Base-by-base conservation (phyloP, 2,113 vertebrate genomes). In the Channa maculata region DNA sequence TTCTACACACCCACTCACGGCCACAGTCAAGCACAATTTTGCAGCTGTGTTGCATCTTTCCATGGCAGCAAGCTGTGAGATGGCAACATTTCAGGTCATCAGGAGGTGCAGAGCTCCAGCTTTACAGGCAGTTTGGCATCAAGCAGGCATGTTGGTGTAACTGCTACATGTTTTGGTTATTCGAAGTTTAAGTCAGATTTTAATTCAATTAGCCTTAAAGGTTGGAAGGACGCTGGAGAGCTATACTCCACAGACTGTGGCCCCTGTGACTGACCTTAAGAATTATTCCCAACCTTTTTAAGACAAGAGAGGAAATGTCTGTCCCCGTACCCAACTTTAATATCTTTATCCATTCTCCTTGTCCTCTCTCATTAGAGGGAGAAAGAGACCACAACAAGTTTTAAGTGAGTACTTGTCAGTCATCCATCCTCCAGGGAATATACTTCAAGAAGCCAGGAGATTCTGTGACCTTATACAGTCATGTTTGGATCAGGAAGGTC, bases 151-250 rank as follows among this genome's bases (percentile, higher is more conserved):
- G 36, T 24, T 24, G 24, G 24, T 24, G 24, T 24, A 1, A 24
- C 24, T 24, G 13, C 33, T 4, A 10, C 46, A 50, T 54, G n/a
- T 41, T 14, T 41, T 48, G 13, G 6, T 63, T 11, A 36, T 65
- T 50, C 7, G 49, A 55, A 6, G 37, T 52, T 51, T 61, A 57
- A 58, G 33, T 55, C n/a, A 34, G 4, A 34, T 41, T 67, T 68
- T 24, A 24, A 24, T 24, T 24, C 1, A 1, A 24, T 24, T 24
- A 24, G 24, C 24, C 24, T 24, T 1, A 24, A 24, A 24, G 24
- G 24, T 24, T 24, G 24, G 24, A 24, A 24, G 24, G 24, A 24
- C 24, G 24, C 24, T 24, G 24, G 24, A 24, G 24, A 24, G 24
- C 24, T 24, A 24, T 24, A 24, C 24, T 24, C 24, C 24, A 24